Conservation (phyloP, 2,113 vertebrate genomes). For the Odontesthes bonariensis region DNA sequence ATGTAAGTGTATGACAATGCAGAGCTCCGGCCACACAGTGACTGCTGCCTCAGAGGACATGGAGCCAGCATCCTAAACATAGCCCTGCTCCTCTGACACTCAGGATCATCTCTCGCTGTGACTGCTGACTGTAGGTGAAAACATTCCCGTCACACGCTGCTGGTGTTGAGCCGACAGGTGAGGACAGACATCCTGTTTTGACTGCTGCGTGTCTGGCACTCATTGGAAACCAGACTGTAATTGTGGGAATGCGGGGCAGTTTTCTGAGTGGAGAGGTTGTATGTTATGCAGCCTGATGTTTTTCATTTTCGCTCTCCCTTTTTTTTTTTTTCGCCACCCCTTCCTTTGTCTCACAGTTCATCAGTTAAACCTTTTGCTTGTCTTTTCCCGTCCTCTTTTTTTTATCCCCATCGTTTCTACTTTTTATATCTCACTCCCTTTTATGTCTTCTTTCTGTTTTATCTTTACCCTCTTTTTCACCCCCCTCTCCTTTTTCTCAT, state of each 20-base stretch:
- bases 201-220: slow-evolving; percentile 1
- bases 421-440: neutral
- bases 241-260: neutral
- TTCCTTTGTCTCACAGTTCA: neutral
- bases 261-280: neutral
- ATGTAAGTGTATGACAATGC: slow-evolving; percentile 14
- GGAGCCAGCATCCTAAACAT: slow-evolving; percentile 45
- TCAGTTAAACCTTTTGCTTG: no score
- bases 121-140: slow-evolving; percentile 58
- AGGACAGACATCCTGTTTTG: slow-evolving; percentile 41
- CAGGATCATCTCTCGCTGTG: slow-evolving; percentile 46
- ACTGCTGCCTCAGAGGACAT: neutral
- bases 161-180: slow-evolving; percentile 26
- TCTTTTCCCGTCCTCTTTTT: no score
- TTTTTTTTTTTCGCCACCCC: no score
- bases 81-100: slow-evolving; percentile 40
- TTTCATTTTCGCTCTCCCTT: neutral
- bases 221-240: neutral
- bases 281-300: neutral
- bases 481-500: neutral
- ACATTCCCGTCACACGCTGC: slow-evolving; percentile 32
- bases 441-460: no score
- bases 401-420: neutral
- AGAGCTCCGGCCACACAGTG: neutral
- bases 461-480: neutral